Percentiles rank a stretch among this genome's conserved stretches.
Evolutionary conservation across 2,113 vertebrate genomes (phyloP).

Genomic region (Psilopsiagon aurifrons): DNA sequence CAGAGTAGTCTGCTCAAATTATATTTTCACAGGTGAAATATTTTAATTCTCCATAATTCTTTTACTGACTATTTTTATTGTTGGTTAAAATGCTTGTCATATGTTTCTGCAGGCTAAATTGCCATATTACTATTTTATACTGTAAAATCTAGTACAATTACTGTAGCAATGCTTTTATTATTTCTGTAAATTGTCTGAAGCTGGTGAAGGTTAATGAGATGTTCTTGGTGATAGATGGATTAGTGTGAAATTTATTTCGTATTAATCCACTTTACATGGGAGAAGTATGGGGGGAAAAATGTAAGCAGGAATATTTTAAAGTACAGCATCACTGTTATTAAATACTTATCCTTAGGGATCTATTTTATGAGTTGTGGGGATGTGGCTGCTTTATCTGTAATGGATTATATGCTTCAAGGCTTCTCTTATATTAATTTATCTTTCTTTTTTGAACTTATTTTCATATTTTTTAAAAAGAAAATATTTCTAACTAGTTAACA

Average conservation of each 20-base stretch:
- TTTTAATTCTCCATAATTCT: neutral
- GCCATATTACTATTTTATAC: neutral
- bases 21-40: neutral
- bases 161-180: neutral
- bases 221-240: neutral
- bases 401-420: neutral
- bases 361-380: neutral
- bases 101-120: neutral
- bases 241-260: slow-evolving; percentile 24
- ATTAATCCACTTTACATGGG: neutral
- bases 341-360: neutral
- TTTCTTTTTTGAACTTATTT: neutral
- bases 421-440: neutral
- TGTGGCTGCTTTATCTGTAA: neutral
- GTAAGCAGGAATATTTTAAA: neutral
- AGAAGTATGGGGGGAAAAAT: neutral
- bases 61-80: neutral
- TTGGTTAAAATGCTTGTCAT: neutral
- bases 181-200: neutral
- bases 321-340: neutral
- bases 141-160: neutral
- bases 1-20: neutral
- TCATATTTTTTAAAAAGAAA: neutral
- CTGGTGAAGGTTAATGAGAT: neutral
- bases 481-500: neutral